Evolutionary conservation across 1,140 invertebrate genomes (phyloP).

Genomic region (Arctopsyche grandis): DNA sequence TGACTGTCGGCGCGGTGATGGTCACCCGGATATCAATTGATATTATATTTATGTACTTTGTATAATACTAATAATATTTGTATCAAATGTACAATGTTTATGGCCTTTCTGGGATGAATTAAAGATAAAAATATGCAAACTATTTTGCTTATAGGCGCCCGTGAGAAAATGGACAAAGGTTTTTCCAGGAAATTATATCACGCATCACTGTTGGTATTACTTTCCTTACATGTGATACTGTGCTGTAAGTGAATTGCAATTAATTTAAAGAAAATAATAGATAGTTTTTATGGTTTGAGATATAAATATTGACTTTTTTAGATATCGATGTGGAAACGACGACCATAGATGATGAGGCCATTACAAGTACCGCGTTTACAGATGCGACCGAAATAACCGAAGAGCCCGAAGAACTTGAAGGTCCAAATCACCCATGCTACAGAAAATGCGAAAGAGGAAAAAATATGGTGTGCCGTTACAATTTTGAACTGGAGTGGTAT

Average conservation of each 20-base stretch:
- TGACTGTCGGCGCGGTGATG: no score
- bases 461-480: slow-evolving; percentile 76
- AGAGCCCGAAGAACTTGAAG: slow-evolving; percentile 44
- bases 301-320: not conserved
- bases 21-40: no score
- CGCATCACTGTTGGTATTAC: not conserved
- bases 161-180: slow-evolving; percentile 3
- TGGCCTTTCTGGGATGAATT: no score
- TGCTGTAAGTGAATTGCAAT: not conserved
- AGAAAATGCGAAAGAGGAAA: slow-evolving; percentile 64
- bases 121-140: no score
- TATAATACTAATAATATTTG: no score
- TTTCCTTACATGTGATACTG: not conserved
- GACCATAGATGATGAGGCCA: not conserved
- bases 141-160: not conserved
- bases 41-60: no score
- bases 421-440: slow-evolving; percentile 63
- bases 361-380: not conserved
- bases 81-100: no score
- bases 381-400: not conserved
- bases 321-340: slow-evolving; percentile 16
- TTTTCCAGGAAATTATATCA: not conserved
- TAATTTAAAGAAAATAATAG: no score
- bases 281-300: no score
- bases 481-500: slow-evolving; percentile 81